These are phyloP conservation scores for Aurelia sp. DNA, from an alignment of 30 jellyfish, hydroid and myxozoan species.

Conservation along the genomic window DNA sequence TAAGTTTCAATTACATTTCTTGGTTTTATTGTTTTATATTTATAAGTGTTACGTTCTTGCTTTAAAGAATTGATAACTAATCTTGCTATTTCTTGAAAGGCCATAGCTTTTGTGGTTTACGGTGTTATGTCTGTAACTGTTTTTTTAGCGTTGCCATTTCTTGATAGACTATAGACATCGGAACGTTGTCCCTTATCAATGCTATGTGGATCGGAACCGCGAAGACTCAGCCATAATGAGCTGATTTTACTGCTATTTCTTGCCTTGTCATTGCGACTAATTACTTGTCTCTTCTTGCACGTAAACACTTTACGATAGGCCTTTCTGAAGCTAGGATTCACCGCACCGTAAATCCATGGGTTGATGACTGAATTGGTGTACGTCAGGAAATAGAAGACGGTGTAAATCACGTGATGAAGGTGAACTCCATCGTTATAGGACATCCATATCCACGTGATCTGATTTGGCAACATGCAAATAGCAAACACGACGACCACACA, in stretches of 20 bases:
- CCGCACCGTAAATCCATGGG: slow-evolving; percentile 93
- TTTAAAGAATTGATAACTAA: too few relatives aligned
- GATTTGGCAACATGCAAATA: slow-evolving; percentile 87
- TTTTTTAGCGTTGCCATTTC: neutral
- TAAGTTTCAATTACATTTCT: too few relatives aligned
- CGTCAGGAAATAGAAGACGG: slow-evolving; percentile 71
- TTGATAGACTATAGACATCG: neutral
- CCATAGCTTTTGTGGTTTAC: too few relatives aligned
- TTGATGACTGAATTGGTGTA: slow-evolving; percentile 77
- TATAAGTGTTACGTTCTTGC: too few relatives aligned
- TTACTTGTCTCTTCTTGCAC: slow-evolving; percentile 4
- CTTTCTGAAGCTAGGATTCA: slow-evolving; percentile 68
- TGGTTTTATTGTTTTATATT: too few relatives aligned
- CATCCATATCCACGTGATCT: slow-evolving; percentile 82
- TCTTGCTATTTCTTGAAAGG: too few relatives aligned
- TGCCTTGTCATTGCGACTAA: neutral
- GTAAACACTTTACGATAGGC: slow-evolving; percentile 66
- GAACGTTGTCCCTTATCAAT: neutral
- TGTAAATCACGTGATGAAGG: slow-evolving; percentile 26
- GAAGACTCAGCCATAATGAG: neutral
- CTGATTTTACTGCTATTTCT: slow-evolving; percentile 39
- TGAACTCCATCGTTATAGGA: slow-evolving; percentile 51
- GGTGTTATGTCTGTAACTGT: neutral
- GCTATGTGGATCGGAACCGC: neutral
- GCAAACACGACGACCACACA: slow-evolving; percentile 86